Conservation (phyloP, 2,888 invertebrate species). For the Ariolimax columbianus region DNA sequence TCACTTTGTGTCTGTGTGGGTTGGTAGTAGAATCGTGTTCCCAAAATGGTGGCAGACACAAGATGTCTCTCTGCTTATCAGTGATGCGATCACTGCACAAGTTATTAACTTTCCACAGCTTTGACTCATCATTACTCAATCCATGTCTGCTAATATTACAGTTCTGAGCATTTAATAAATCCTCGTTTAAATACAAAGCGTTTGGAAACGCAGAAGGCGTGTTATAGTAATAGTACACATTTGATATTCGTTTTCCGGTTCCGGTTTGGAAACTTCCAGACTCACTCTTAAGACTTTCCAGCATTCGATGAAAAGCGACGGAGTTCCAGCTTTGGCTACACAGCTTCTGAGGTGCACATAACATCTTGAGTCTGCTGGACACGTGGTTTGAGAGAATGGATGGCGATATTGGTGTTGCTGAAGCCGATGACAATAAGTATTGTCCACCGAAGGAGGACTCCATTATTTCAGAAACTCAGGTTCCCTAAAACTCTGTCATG, state of each 20-base stretch:
- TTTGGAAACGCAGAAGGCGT: neutral
- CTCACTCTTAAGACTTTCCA: neutral
- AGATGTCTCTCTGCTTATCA: neutral
- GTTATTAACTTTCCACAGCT: neutral
- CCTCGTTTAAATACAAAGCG: neutral
- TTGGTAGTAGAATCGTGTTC: neutral
- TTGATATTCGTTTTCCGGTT: neutral
- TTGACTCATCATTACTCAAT: neutral
- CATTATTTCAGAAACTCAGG: neutral
- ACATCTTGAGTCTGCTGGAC: constrained; percentile 9
- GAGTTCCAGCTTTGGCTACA: neutral
- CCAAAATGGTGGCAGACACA: constrained; percentile 6
- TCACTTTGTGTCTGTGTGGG: constrained; percentile 1
- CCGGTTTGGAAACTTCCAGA: neutral
- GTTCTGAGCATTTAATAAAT: neutral
- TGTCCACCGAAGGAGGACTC: neutral
- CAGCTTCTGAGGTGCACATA: neutral
- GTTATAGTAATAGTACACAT: neutral
- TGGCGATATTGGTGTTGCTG: neutral
- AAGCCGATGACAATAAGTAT: neutral
- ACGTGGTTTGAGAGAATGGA: neutral
- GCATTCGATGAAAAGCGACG: neutral
- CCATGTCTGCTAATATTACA: neutral
- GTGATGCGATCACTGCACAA: neutral
- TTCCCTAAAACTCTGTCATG: neutral